Conservation (phyloP, 2,888 invertebrate species). For the Ischnus inquisitorius region DNA sequence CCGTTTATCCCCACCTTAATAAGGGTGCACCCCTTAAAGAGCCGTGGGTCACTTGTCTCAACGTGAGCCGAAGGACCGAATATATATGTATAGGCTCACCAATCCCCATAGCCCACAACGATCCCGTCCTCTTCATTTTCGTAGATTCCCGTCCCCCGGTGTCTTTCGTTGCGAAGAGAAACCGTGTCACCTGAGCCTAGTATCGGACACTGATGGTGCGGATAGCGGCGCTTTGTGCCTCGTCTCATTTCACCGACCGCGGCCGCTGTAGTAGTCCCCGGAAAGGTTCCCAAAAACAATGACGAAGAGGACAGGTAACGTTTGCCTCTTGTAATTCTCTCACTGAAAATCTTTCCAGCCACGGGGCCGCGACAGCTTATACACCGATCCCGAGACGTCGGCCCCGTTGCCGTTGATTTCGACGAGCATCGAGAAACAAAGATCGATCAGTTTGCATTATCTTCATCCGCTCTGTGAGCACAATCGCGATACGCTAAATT, state of each 20-base stretch:
- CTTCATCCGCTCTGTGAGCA: conserved; percentile 23
- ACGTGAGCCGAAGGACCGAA: conserved; percentile 4
- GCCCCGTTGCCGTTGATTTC: conserved; percentile 24
- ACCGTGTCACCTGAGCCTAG: conserved; percentile 82
- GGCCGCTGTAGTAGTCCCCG: conserved; percentile 15
- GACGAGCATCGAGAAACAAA: conserved; percentile 44
- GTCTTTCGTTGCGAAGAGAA: conserved; percentile 48
- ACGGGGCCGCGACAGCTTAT: background rate
- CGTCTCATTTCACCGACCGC: conserved; percentile 54
- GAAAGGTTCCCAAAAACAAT: conserved; percentile 61
- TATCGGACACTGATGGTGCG: conserved; percentile 84
- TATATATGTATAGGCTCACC: conserved; percentile 66
- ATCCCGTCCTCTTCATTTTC: conserved; percentile 34
- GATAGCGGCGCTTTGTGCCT: conserved; percentile 83
- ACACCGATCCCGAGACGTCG: background rate
- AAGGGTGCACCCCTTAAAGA: conserved; percentile 69
- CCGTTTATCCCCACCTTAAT: conserved; percentile 75
- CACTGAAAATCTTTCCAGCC: background rate
- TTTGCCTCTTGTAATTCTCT: conserved; percentile 60
- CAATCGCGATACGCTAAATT: conserved; percentile 27
- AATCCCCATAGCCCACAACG: background rate
- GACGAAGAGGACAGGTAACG: conserved; percentile 60
- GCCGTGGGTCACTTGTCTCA: conserved; percentile 53
- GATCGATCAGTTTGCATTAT: conserved; percentile 58
- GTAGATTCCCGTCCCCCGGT: conserved; percentile 19